Evolutionary conservation across 1,140 invertebrate species (phyloP), one percentile per base, ranked within the genome.

Genomic region (Drosophila saltans): DNA sequence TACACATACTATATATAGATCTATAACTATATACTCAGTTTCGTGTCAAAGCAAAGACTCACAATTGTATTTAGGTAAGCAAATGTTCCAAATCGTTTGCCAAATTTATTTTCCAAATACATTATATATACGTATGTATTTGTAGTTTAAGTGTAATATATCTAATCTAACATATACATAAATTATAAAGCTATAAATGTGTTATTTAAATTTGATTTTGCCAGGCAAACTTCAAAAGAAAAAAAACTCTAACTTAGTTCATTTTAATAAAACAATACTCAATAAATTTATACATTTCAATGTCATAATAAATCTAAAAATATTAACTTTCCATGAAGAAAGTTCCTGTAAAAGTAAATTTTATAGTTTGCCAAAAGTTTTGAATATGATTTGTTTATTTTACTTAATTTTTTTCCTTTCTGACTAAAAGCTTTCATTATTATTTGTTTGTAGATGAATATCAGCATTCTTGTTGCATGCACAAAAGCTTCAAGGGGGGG

Each of bases 41-140:
- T 48, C 16, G 21, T 48, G 45, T 48, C 45, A 52, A 52, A 52
- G 8, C 45, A 52, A 52, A 52, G 21, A 52, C 21, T 52, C 45
- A 24, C 24, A 16, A 48, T 36, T 36, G 6, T 36, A 36, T 36
- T 36, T 36, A 36, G 33, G 6, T 36, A 36, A 36, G 33, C 45
- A 48, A 48, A 8, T 7, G 45, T 48, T 48, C 2, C 0, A 48
- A 48, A 21, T 16, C 16, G 2, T 21, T 21, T 24, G 45, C 33
- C 33, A 36, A 36, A 4, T 36, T 36, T 36, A 36, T 36, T 16
- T 24, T 48, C n/a, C 43, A 8, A 21, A 16, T 9, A 21, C 16
- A 21, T 24, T 45, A 16, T 45, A 16, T 45, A 45, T 30, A 16
- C 16, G 6, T 48, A 30, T 30, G 4, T 30, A 30, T 30, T 2